Evolutionary conservation across 2,113 vertebrate species (phyloP).

Genomic region (Chaenogobius annularis): DNA sequence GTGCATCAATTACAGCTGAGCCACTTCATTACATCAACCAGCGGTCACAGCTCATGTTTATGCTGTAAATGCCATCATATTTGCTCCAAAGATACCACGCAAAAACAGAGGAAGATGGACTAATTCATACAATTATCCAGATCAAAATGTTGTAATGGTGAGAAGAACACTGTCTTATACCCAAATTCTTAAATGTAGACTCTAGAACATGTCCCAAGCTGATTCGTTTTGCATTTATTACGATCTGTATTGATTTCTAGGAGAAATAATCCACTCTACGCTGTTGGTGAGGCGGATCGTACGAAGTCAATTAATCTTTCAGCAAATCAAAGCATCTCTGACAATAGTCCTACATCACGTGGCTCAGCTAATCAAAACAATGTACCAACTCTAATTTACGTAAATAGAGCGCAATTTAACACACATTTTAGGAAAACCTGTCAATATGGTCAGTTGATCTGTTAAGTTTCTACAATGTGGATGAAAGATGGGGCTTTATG

Average conservation of each 20-base stretch:
- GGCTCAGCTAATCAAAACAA: not conserved
- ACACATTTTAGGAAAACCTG: not conserved
- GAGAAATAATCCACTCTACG: not conserved
- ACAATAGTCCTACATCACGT: not conserved
- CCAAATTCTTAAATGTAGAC: not conserved
- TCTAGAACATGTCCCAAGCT: not conserved
- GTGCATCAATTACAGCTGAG: slow-evolving; percentile 5
- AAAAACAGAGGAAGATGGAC: not conserved
- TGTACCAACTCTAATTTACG: not conserved
- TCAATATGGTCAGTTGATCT: not conserved
- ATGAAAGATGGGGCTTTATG: too few relatives aligned
- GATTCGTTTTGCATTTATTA: not conserved
- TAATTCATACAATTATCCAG: not conserved
- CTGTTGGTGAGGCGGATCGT: not conserved
- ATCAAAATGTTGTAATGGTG: not conserved
- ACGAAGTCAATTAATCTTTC: not conserved
- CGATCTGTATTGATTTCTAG: not conserved
- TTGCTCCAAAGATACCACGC: not conserved
- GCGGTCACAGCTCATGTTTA: not conserved
- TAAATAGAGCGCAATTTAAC: not conserved
- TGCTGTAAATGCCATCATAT: not conserved
- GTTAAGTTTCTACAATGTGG: not conserved
- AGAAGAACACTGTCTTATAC: not conserved
- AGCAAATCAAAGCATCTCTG: not conserved
- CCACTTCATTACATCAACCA: slow-evolving; percentile 13